phyloP scores from a whole-genome alignment of 2,888 invertebrate genomes.

The Agrochola macilenta region DNA sequence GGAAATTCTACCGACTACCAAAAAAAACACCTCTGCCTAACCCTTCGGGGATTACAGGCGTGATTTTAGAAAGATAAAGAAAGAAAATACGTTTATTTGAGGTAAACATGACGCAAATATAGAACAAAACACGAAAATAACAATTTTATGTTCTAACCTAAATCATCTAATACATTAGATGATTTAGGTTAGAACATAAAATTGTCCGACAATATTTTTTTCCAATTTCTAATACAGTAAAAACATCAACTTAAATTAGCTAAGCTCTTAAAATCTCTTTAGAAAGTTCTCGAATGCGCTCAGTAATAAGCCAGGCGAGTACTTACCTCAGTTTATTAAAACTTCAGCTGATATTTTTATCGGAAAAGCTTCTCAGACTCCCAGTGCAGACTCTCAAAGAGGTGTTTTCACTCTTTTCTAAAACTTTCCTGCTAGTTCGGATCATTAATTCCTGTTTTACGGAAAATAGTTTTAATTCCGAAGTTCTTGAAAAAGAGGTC shows the following conservation, averaged over 20 bases:
- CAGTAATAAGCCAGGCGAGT: constrained; percentile 32
- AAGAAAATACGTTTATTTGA: too few species aligned
- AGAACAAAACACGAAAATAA: too few species aligned
- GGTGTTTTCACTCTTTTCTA: constrained; percentile 15
- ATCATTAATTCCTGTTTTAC: constrained; percentile 16
- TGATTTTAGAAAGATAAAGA: too few species aligned
- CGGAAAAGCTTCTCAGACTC: constrained; percentile 25
- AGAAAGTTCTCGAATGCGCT: constrained; percentile 5
- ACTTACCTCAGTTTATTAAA: constrained; percentile 24
- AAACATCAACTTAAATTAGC: constrained; percentile 3
- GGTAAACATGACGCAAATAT: too few species aligned
- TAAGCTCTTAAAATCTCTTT: constrained; percentile 2
- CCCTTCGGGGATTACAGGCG: too few species aligned
- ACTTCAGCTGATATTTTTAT: constrained; percentile 35
- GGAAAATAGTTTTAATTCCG: constrained; percentile 37
- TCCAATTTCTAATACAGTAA: not conserved
- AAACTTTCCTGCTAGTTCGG: not conserved
- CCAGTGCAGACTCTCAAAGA: constrained; percentile 25
- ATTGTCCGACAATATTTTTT: too few species aligned
- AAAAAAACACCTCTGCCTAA: too few species aligned
- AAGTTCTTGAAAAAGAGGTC: constrained; percentile 12
- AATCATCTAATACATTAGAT: too few species aligned
- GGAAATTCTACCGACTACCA: too few species aligned
- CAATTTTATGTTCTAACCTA: too few species aligned
- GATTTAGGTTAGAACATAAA: too few species aligned